Evolutionary conservation across 2,797 vertebrate genomes (phyloP).

Genomic region (Netta rufina): DNA sequence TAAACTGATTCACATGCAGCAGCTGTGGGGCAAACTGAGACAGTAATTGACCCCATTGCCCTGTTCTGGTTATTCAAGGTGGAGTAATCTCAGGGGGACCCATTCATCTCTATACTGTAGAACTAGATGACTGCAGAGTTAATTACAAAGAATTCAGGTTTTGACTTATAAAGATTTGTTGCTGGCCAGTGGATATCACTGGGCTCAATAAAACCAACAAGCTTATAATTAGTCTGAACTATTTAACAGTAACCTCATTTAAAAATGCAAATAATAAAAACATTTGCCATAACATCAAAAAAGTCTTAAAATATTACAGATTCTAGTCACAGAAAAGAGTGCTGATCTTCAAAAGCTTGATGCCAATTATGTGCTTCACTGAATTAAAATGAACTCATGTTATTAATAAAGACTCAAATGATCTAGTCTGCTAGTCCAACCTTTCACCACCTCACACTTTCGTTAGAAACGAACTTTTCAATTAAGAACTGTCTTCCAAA

Average conservation of each 20-base stretch:
- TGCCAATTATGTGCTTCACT: constrained; percentile 82
- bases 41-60: constrained; percentile 76
- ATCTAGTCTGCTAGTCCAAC: constrained; percentile 76
- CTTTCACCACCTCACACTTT: constrained; percentile 74
- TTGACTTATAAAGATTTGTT: constrained; percentile 74
- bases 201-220: constrained; percentile 74
- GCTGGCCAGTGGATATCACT: constrained; percentile 58
- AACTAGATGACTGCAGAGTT: constrained; percentile 62
- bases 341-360: constrained; percentile 76
- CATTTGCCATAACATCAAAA: constrained; percentile 59
- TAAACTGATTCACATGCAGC: constrained; percentile 77
- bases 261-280: constrained; percentile 80
- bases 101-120: constrained; percentile 64
- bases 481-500: constrained; percentile 71
- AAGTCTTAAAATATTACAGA: constrained; percentile 68
- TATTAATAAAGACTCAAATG: constrained; percentile 79
- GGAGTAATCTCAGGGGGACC: constrained; percentile 66
- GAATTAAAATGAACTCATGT: constrained; percentile 81
- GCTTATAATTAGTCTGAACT: constrained; percentile 78
- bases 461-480: constrained; percentile 77
- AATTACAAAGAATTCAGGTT: constrained; percentile 72
- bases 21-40: constrained; percentile 66
- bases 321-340: constrained; percentile 67
- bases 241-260: constrained; percentile 74
- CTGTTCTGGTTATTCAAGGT: constrained; percentile 76